Percentiles rank a stretch among this genome's conserved stretches.
These are phyloP conservation scores for Halesus radiatus DNA, from an alignment of 1,140 invertebrate species.

Conservation along the genomic window DNA sequence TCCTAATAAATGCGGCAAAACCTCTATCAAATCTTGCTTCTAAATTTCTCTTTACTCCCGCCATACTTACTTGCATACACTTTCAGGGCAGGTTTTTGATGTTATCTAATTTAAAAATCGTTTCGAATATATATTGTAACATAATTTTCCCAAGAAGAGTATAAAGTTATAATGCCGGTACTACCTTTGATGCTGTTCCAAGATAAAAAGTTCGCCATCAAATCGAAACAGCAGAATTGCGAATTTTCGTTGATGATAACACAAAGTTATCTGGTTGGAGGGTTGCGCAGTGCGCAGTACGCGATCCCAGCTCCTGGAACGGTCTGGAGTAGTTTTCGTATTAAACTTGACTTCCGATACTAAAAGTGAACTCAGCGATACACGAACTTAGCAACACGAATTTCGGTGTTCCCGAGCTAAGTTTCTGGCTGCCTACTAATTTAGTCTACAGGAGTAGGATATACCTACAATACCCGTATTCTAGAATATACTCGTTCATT, in stretches of 20 bases:
- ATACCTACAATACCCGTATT: no score
- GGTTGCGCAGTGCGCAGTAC: background rate
- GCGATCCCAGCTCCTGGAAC: background rate
- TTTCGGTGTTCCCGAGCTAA: conserved; percentile 5
- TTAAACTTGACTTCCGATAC: conserved; percentile 29
- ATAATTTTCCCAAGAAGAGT: background rate
- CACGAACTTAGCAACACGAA: conserved; percentile 33
- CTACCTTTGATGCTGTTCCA: background rate
- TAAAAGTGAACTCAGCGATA: conserved; percentile 35
- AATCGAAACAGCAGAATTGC: conserved; percentile 8
- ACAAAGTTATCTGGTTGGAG: background rate
- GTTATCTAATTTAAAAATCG: background rate
- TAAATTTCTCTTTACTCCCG: no score
- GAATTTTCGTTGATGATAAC: conserved; percentile 9
- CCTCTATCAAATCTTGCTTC: background rate
- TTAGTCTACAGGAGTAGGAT: background rate
- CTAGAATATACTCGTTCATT: no score
- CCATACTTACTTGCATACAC: background rate
- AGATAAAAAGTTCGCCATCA: background rate
- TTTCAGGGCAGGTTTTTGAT: background rate
- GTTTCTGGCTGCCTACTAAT: conserved; percentile 20
- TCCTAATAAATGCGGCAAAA: background rate
- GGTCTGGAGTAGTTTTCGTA: conserved; percentile 21
- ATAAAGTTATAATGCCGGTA: background rate
- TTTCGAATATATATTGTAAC: background rate